Percentiles rank a stretch among this genome's conserved stretches.
phyloP scores from a whole-genome alignment of 2,888 invertebrate species.

The Alsophila aescularia region DNA sequence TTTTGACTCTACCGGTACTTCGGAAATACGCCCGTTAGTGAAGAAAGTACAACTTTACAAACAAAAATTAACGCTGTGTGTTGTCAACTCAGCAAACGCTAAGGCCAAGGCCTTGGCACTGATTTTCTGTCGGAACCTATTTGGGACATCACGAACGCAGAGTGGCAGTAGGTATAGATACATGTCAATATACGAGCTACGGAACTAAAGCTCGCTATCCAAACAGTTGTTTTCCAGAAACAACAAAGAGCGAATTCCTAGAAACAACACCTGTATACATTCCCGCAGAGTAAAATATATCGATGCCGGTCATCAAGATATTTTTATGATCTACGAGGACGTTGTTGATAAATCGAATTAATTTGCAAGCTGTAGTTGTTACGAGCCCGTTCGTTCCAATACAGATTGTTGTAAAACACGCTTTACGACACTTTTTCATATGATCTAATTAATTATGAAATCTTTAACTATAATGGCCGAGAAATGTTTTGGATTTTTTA shows the following conservation, averaged over 20 bases:
- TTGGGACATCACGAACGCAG: too few species aligned
- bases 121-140: too few species aligned
- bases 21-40: too few species aligned
- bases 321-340: conserved; percentile 19
- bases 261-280: conserved; percentile 32
- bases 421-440: conserved; percentile 23
- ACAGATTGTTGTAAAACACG: conserved; percentile 12
- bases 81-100: too few species aligned
- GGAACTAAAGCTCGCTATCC: conserved; percentile 21
- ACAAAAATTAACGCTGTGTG: too few species aligned
- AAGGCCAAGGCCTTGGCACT: too few species aligned
- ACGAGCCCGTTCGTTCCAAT: conserved; percentile 13
- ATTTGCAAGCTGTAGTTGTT: not conserved
- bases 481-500: conserved; percentile 22
- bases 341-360: conserved; percentile 17
- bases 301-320: conserved; percentile 3
- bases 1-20: too few species aligned
- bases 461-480: conserved; percentile 15
- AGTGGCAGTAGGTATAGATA: conserved; percentile 15
- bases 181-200: conserved; percentile 24
- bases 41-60: too few species aligned
- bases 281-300: conserved; percentile 17
- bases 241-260: conserved; percentile 29
- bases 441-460: conserved; percentile 36
- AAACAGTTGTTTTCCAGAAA: conserved; percentile 29